A percentile compares a stretch with the other conserved stretches of the same genome.
phyloP scores from a whole-genome alignment of 53 echinoderm and acorn worm genomes.

The Paelopatides confundens region DNA sequence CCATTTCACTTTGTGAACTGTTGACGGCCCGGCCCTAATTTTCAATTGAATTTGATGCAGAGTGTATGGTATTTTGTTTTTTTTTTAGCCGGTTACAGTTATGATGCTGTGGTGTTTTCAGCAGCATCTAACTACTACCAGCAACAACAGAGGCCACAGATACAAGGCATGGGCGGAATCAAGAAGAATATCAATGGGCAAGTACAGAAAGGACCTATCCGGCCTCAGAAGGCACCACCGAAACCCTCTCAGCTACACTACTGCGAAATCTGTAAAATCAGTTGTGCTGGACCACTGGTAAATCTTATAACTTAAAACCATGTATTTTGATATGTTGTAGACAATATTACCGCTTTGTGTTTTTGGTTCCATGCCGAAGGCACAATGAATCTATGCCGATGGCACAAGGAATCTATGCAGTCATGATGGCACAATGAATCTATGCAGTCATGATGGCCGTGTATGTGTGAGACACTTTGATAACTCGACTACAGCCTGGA shows the following conservation, averaged over 20 bases:
- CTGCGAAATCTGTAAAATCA: constrained; percentile 99
- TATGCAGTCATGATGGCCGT: too few relatives aligned
- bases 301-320: not conserved
- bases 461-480: too few relatives aligned
- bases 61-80: not conserved
- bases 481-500: too few relatives aligned
- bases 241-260: constrained; percentile 96
- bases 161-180: constrained; percentile 55
- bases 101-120: constrained; percentile 95
- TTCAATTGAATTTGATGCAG: not conserved
- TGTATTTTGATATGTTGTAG: too few relatives aligned
- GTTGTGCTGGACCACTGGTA: constrained; percentile 99
- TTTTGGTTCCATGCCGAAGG: too few relatives aligned
- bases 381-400: too few relatives aligned
- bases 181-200: constrained; percentile 50
- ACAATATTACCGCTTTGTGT: too few relatives aligned
- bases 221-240: constrained; percentile 76
- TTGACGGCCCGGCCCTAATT: too few relatives aligned
- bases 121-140: constrained; percentile 98
- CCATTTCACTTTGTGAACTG: too few relatives aligned
- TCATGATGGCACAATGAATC: too few relatives aligned
- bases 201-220: constrained; percentile 62
- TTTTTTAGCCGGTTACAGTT: constrained; percentile 73
- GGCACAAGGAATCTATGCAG: too few relatives aligned
- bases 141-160: constrained; percentile 82